phyloP scores from a whole-genome alignment of 2,888 invertebrate species.

The Drosophila prolongata region DNA sequence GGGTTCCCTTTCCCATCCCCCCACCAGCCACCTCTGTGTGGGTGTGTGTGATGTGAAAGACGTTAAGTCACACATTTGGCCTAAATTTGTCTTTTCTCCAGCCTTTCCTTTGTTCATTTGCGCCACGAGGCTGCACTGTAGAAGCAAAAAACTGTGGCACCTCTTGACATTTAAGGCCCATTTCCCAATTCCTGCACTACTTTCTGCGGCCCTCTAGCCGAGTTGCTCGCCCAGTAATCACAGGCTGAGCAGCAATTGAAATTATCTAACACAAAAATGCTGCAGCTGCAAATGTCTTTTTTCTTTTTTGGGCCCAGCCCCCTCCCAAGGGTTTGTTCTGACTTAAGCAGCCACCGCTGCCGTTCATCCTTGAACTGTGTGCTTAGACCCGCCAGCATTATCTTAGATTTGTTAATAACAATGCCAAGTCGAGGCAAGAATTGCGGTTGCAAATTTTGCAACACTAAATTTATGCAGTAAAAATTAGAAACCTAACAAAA shows the following conservation, averaged over 20 bases:
- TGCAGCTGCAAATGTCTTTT: slow-evolving; percentile 24
- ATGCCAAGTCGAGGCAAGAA: slow-evolving; percentile 54
- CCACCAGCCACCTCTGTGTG: slow-evolving; percentile 11
- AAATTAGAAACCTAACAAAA: slow-evolving; percentile 30
- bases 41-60: slow-evolving; percentile 67
- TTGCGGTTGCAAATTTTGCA: slow-evolving; percentile 52
- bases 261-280: slow-evolving; percentile 65
- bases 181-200: slow-evolving; percentile 74
- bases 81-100: slow-evolving; percentile 74
- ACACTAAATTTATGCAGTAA: slow-evolving; percentile 55
- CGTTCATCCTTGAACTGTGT: slow-evolving; percentile 63
- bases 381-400: slow-evolving; percentile 35
- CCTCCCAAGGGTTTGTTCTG: slow-evolving; percentile 55
- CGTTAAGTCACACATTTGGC: slow-evolving; percentile 80
- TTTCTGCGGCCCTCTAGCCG: slow-evolving; percentile 57
- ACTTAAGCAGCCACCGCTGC: slow-evolving; percentile 33
- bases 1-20: slow-evolving; percentile 44
- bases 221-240: slow-evolving; percentile 29
- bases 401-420: slow-evolving; percentile 59
- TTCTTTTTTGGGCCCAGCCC: slow-evolving; percentile 28
- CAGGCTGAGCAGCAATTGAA: slow-evolving; percentile 45
- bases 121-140: slow-evolving; percentile 65
- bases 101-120: slow-evolving; percentile 74
- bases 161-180: slow-evolving; percentile 75
- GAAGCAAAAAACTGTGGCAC: slow-evolving; percentile 63